phyloP scores from a whole-genome alignment of 2,113 vertebrate species.

The Thryonomys swinderianus region DNA sequence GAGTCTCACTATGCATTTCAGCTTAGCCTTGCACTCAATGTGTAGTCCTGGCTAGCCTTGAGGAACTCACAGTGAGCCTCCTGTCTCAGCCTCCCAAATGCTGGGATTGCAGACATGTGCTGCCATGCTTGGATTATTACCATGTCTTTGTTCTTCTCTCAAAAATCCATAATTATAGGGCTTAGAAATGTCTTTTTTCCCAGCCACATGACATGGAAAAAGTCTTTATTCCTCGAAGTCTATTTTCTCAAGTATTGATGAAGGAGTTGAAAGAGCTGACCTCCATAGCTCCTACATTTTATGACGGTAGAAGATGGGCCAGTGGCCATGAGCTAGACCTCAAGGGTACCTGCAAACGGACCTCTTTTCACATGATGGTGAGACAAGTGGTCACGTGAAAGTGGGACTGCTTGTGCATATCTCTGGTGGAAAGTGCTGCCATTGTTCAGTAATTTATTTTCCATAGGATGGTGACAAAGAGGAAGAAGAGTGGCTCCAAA shows the following conservation, averaged over 20 bases:
- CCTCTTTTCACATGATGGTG: rapidly evolving
- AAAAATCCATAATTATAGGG: rapidly evolving
- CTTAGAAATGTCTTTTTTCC: not conserved
- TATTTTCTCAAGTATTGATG: rapidly evolving
- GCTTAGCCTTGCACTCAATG: not conserved
- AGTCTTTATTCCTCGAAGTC: not conserved
- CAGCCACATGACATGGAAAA: rapidly evolving
- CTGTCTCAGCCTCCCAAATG: not conserved
- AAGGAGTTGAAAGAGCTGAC: not conserved
- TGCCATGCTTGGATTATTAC: not conserved
- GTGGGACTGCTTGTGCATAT: rapidly evolving
- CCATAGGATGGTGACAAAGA: not conserved
- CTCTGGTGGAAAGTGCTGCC: not conserved
- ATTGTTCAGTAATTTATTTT: not conserved
- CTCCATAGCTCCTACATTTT: rapidly evolving
- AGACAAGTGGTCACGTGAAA: not conserved
- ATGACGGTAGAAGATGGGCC: rapidly evolving
- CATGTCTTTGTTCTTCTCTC: not conserved
- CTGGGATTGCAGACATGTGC: not conserved
- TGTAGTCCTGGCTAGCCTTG: not conserved
- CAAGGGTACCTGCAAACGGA: rapidly evolving
- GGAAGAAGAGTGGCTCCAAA: not conserved
- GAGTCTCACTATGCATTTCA: not conserved
- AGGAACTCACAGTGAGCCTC: not conserved
- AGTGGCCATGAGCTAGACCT: no score